Conservation (phyloP, 2,888 invertebrate genomes). For the Ophion ellenae region DNA sequence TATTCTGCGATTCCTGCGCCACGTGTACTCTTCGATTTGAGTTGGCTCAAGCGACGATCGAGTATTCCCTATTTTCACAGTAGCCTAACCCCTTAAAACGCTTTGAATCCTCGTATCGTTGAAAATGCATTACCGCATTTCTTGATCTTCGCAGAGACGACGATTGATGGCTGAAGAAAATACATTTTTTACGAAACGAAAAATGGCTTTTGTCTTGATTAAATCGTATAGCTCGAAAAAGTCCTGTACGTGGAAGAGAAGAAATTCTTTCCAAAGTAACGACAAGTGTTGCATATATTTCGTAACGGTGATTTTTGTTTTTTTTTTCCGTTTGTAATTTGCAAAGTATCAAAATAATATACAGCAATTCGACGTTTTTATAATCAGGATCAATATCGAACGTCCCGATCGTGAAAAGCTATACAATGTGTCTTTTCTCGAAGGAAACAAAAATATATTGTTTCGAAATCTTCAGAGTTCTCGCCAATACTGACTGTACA, state of each 20-base stretch:
- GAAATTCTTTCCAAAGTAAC: background rate
- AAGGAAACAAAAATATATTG: background rate
- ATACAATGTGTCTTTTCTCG: background rate
- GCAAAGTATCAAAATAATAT: conserved; percentile 15
- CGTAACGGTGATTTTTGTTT: background rate
- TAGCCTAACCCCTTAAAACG: background rate
- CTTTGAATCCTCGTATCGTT: background rate
- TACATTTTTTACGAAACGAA: background rate
- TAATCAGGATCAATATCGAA: background rate
- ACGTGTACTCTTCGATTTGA: too few species aligned
- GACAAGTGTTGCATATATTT: background rate
- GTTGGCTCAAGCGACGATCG: too few species aligned
- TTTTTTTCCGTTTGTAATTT: background rate
- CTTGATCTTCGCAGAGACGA: background rate
- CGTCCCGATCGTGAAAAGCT: background rate
- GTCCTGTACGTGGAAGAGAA: background rate
- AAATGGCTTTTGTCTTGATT: background rate
- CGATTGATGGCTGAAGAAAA: background rate
- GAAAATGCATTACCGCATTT: background rate
- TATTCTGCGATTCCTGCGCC: too few species aligned
- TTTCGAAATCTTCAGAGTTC: background rate
- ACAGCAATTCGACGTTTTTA: background rate
- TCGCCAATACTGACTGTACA: background rate
- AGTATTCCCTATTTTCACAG: too few species aligned
- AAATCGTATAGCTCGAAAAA: background rate